Base-by-base conservation (phyloP, 2,797 vertebrate genomes). In the Triplophysa yarkandensis region DNA sequence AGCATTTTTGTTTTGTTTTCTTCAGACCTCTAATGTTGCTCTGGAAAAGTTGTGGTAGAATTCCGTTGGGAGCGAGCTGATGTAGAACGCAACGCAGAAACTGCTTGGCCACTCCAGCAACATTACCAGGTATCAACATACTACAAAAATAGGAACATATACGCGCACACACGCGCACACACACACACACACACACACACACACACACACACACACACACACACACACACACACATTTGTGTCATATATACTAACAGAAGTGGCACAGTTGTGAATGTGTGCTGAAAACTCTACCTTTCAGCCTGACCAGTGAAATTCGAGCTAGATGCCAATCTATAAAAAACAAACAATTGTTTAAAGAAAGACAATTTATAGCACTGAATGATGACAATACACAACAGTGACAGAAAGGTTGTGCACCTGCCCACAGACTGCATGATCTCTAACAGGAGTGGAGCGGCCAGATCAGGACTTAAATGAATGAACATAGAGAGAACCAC, bases 401-500 rank as follows among this genome's bases (percentile, higher is more conserved):
- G 16, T 23, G 1, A 11, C 0, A 13, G 50, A 13, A 1, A 16
- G 6, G 41, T 70, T 78, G 28, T 21, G 82, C 91, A 99, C 98
- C 98, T 95, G 88, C 97, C 97, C 87, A 99, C 98, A 78, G 97
- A 99, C 87, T 99, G 98, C 95, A 99, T 96, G 85, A 99, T 98
- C 86, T 99, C 97, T 43, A 99, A 86, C n/a, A 99, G 89, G 81
- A 99, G 91, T 0, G 98, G 98, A 67, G 98, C 98, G 1, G 97
- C 98, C 89, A 98, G 82, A 84, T 99, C 98, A 0, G 98, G 97
- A 83, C 97, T 99, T 69, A 99, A 90, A 84, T 99, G 98, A 85
- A 96, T 96, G 87, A 99, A 99, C 48, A 98, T 99, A 74, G 97
- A 98, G 2, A 99, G 93, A 43, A 98, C 96, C 66, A 97, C 96